These are phyloP conservation scores for Pachycephala philippinensis DNA, from an alignment of 2,113 vertebrate species.

Conservation along the genomic window DNA sequence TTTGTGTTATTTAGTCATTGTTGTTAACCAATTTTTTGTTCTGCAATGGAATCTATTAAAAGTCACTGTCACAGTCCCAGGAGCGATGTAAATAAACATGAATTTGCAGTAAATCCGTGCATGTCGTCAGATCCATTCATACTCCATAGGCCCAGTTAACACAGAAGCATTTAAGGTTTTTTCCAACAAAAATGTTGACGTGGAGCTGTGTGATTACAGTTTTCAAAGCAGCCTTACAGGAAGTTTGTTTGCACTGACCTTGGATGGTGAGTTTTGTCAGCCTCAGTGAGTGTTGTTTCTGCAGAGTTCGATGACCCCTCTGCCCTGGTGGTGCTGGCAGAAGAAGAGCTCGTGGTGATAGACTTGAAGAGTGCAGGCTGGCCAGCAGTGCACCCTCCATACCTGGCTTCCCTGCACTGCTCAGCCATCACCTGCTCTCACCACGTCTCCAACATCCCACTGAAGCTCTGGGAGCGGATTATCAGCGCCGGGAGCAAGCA, in stretches of 20 bases:
- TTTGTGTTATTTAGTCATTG: background rate
- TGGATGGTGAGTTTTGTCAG: background rate
- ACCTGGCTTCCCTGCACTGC: constrained; percentile 94
- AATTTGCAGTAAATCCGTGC: background rate
- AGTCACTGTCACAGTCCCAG: background rate
- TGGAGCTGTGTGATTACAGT: background rate
- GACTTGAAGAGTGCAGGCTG: constrained; percentile 87
- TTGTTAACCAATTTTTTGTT: background rate
- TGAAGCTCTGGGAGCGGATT: constrained; percentile 94
- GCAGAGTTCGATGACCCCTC: constrained; percentile 83
- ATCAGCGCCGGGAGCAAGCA: constrained; percentile 83
- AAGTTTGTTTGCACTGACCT: background rate
- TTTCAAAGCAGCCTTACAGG: background rate
- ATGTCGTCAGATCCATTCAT: background rate
- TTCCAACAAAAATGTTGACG: background rate
- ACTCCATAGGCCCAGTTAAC: background rate
- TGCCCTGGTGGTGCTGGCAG: constrained; percentile 91
- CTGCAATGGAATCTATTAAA: background rate
- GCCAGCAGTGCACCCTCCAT: constrained; percentile 90
- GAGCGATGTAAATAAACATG: background rate
- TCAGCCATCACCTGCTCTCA: constrained; percentile 98
- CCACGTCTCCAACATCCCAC: constrained; percentile 90
- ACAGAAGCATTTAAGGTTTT: background rate
- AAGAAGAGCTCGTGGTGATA: constrained; percentile 94
- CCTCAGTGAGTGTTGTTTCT: background rate